Evolutionary conservation across 2,113 vertebrate species (phyloP).

Genomic region (Nerophis ophidion): DNA sequence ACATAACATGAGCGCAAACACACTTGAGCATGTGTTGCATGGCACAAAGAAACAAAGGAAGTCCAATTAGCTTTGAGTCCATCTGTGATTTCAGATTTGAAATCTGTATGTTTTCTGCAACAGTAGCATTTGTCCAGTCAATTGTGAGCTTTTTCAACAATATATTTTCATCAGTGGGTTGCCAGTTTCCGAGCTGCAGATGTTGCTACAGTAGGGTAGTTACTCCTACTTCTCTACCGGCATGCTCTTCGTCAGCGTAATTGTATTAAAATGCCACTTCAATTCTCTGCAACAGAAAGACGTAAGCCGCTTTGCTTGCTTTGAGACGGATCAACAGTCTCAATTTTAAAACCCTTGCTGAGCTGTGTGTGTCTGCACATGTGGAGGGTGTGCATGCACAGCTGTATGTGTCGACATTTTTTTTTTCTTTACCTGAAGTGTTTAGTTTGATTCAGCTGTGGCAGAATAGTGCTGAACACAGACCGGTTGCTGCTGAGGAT

Average conservation of each 20-base stretch:
- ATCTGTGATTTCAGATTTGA: slow-evolving; percentile 21
- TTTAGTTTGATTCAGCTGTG: slow-evolving; percentile 66
- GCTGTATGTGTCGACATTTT: slow-evolving; percentile 12
- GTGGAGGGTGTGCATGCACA: slow-evolving; percentile 19
- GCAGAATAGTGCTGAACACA: slow-evolving; percentile 67
- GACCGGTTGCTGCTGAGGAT: slow-evolving; percentile 67
- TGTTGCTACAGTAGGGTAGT: slow-evolving; percentile 33
- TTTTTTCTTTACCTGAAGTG: slow-evolving; percentile 22
- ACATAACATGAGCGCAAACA: background rate
- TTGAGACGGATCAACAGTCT: slow-evolving; percentile 63
- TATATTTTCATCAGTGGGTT: slow-evolving; percentile 22
- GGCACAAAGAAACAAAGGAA: slow-evolving; percentile 14
- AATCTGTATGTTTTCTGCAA: slow-evolving; percentile 25
- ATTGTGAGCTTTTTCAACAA: slow-evolving; percentile 28
- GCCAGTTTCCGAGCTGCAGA: slow-evolving; percentile 30
- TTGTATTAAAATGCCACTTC: slow-evolving; percentile 67
- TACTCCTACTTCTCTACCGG: slow-evolving; percentile 35
- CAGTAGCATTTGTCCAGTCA: slow-evolving; percentile 44
- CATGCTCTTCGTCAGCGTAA: slow-evolving; percentile 58
- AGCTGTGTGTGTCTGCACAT: slow-evolving; percentile 24
- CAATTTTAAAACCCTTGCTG: slow-evolving; percentile 60
- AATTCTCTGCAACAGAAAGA: slow-evolving; percentile 60
- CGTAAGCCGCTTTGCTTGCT: slow-evolving; percentile 61
- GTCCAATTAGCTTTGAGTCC: slow-evolving; percentile 24
- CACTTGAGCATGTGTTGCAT: background rate